A percentile compares a stretch with the other conserved stretches of the same genome.
Evolutionary conservation across 1,140 invertebrate genomes (phyloP).

Genomic region (Micrasema longulum): DNA sequence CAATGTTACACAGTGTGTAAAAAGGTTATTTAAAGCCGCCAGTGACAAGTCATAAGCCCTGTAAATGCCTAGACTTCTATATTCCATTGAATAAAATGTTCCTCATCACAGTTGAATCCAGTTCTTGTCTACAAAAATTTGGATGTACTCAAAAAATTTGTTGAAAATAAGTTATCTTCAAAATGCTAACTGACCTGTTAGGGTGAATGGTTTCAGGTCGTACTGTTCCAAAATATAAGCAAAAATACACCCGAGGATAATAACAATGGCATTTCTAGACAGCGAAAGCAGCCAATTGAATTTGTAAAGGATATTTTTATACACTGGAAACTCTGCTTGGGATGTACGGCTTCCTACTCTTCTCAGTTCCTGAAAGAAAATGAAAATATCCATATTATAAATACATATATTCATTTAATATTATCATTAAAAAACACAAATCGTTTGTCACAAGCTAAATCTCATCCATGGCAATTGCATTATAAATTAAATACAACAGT

Average conservation of each 20-base stretch:
- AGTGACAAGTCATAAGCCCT: no score
- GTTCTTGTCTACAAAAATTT: no score
- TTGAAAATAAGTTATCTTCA: background rate
- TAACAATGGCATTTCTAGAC: slow-evolving; percentile 70
- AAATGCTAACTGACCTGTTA: slow-evolving; percentile 64
- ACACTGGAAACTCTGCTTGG: slow-evolving; percentile 24
- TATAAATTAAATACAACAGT: no score
- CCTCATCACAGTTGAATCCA: no score
- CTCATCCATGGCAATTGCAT: no score
- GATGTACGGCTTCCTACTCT: slow-evolving; percentile 48
- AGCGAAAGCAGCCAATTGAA: slow-evolving; percentile 66
- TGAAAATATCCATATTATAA: background rate
- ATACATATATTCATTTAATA: no score
- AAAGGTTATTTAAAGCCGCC: no score
- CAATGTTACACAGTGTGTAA: no score
- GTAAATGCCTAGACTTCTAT: no score
- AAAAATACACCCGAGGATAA: slow-evolving; percentile 66
- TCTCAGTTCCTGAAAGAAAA: slow-evolving; percentile 43
- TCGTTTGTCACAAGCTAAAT: no score
- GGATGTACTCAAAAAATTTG: background rate
- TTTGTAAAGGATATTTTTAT: slow-evolving; percentile 58
- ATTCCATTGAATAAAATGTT: no score
- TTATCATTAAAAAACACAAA: no score
- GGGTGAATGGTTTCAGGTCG: slow-evolving; percentile 64
- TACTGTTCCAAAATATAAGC: slow-evolving; percentile 61